Conservation (phyloP, 2,888 invertebrate species). For the Thymelicus acteon region DNA sequence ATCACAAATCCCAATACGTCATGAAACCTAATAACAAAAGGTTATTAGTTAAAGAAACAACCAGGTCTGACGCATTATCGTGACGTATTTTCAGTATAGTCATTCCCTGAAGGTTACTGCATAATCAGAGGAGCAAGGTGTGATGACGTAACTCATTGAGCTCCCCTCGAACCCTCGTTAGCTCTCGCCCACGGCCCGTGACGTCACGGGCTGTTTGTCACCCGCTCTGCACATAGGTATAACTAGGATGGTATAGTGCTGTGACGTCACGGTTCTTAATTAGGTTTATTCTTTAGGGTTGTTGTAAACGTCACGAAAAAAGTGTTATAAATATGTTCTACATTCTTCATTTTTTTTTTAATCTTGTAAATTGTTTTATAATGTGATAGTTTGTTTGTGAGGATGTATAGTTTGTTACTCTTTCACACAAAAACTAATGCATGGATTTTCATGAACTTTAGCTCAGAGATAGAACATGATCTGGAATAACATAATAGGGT, state of each 20-base stretch:
- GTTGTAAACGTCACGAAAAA: too few species aligned
- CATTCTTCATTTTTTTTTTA: too few species aligned
- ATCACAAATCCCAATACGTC: too few species aligned
- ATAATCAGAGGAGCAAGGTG: conserved; percentile 20
- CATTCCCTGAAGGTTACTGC: conserved; percentile 19
- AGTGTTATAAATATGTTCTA: too few species aligned
- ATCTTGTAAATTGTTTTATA: too few species aligned
- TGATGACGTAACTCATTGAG: conserved; percentile 57
- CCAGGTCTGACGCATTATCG: background rate
- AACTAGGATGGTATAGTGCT: background rate
- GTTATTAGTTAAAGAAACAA: background rate
- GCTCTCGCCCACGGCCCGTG: conserved; percentile 48
- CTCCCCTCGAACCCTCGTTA: conserved; percentile 36
- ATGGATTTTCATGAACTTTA: too few species aligned
- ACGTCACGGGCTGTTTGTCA: conserved; percentile 59
- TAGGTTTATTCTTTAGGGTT: background rate
- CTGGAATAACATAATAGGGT: too few species aligned
- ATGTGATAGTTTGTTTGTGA: too few species aligned
- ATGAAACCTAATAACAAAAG: background rate
- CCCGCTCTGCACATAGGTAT: conserved; percentile 1
- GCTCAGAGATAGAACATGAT: too few species aligned
- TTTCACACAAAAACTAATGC: too few species aligned
- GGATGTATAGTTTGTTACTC: too few species aligned
- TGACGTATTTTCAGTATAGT: conserved; percentile 1
- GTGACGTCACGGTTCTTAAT: conserved; percentile 26